phyloP scores from a whole-genome alignment of 2,888 invertebrate genomes.

The Abrostola tripartita region DNA sequence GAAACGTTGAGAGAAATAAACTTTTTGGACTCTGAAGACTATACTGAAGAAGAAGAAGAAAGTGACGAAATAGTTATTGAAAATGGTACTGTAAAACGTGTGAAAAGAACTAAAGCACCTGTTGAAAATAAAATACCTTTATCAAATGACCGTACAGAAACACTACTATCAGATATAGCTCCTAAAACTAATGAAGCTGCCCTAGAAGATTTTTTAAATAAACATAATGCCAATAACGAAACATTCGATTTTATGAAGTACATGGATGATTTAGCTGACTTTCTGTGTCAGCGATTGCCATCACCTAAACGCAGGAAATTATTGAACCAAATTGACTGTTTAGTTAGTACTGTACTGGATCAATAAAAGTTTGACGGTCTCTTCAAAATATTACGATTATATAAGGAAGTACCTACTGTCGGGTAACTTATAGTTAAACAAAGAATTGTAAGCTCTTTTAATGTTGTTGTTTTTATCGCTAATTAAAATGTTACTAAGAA shows the following conservation, averaged over 20 bases:
- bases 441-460: background rate
- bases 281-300: conserved; percentile 13
- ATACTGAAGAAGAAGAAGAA: too few relatives aligned
- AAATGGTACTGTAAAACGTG: background rate
- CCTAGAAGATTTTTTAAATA: conserved; percentile 22
- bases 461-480: too few relatives aligned
- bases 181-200: too few relatives aligned
- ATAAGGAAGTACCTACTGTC: background rate
- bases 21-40: too few relatives aligned
- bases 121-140: too few relatives aligned
- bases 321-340: conserved; percentile 21
- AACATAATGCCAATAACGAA: background rate
- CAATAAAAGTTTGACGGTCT: background rate
- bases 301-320: conserved; percentile 24
- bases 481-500: too few relatives aligned
- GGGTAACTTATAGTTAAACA: background rate
- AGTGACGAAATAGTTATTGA: too few relatives aligned
- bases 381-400: background rate
- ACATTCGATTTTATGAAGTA: conserved; percentile 22
- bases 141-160: too few relatives aligned
- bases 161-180: too few relatives aligned
- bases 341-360: conserved; percentile 35
- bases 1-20: too few relatives aligned
- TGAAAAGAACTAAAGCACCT: background rate
- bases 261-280: conserved; percentile 36